phyloP scores from a whole-genome alignment of 2,888 invertebrate species.

The Cataglyphis cursor region DNA sequence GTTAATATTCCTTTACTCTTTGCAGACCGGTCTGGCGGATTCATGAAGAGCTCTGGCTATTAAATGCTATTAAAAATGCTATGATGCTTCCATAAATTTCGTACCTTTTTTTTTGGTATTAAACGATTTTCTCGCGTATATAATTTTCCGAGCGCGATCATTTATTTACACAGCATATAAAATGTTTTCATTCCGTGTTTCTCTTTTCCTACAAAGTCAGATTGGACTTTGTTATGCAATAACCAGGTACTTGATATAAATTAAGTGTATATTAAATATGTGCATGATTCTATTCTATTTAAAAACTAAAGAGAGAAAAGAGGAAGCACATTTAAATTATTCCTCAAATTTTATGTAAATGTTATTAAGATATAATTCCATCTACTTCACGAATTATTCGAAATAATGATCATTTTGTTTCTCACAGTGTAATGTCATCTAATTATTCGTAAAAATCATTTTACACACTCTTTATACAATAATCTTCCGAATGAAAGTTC shows the following conservation, averaged over 20 bases:
- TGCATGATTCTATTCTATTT: neutral
- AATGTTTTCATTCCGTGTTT: neutral
- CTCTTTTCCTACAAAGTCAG: neutral
- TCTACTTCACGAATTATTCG: neutral
- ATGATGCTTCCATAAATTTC: slow-evolving; percentile 10
- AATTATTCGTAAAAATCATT: neutral
- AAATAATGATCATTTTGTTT: neutral
- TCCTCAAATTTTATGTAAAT: neutral
- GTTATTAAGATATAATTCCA: neutral
- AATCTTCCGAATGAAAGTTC: neutral
- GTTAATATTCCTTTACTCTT: slow-evolving; percentile 52
- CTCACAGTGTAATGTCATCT: neutral
- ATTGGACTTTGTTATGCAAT: neutral
- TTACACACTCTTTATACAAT: neutral
- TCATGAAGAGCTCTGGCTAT: neutral
- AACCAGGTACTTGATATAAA: neutral
- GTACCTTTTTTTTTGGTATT: slow-evolving; percentile 5
- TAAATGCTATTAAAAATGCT: slow-evolving; percentile 28
- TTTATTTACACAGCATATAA: neutral
- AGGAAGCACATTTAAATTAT: neutral
- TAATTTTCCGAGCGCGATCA: neutral
- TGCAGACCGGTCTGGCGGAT: neutral
- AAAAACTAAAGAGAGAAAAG: neutral
- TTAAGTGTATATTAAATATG: neutral
- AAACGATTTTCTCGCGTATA: slow-evolving; percentile 12